Percentiles rank a stretch among this genome's conserved stretches.
Conservation (phyloP, 2,113 vertebrate genomes). For the Galbula dea region DNA sequence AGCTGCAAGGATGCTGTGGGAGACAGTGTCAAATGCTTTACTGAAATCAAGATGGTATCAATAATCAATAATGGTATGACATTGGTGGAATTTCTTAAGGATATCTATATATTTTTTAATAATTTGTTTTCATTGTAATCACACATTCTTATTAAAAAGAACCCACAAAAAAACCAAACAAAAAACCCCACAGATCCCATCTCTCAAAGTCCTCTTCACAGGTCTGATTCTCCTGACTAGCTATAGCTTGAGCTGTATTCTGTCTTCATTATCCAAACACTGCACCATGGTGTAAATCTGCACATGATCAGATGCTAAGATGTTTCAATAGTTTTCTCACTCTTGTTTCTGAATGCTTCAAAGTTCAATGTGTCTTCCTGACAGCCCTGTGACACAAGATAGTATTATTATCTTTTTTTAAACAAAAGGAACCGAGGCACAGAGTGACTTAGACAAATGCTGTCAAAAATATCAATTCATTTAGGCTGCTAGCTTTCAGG, state of each 20-base stretch:
- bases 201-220: neutral
- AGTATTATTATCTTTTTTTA: neutral
- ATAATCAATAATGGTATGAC: neutral
- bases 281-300: neutral
- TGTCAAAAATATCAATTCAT: neutral
- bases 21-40: too few relatives aligned
- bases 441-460: neutral
- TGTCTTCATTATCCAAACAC: neutral
- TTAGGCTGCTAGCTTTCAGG: neutral
- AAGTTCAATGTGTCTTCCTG: neutral
- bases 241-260: neutral
- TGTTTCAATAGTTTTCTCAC: neutral
- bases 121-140: neutral
- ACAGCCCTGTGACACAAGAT: neutral
- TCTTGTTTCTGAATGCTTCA: neutral
- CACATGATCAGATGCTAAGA: neutral
- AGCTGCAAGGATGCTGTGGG: too few relatives aligned
- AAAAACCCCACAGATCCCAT: neutral
- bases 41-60: too few relatives aligned
- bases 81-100: neutral
- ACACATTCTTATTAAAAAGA: neutral
- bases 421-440: neutral
- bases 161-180: too few relatives aligned
- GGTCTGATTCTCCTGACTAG: neutral
- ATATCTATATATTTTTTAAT: neutral